A percentile compares a stretch with the other conserved stretches of the same genome.
Conservation (phyloP, 2,797 vertebrate genomes). For the Allobates femoralis region DNA sequence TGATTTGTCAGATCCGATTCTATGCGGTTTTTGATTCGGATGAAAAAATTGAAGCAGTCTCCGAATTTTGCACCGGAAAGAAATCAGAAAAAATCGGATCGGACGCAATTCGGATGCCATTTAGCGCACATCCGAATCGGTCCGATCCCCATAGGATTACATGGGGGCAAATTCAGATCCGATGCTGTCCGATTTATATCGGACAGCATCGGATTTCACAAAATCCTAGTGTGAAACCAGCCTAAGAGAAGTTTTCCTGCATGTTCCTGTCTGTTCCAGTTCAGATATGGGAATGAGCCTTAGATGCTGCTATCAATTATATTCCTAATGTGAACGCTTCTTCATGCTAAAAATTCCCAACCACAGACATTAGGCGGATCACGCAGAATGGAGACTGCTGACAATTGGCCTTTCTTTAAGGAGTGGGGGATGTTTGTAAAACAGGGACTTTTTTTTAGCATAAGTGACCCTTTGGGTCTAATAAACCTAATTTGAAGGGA, state of each 20-base stretch:
- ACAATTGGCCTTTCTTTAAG: constrained; percentile 8
- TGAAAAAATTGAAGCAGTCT: no score
- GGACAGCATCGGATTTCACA: no score
- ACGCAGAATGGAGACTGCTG: background rate
- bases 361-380: constrained; percentile 13
- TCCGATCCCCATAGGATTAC: no score
- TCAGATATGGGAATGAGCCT: background rate
- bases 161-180: no score
- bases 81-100: no score
- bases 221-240: no score
- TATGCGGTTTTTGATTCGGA: no score
- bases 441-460: constrained; percentile 13
- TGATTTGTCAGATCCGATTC: no score
- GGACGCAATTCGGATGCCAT: no score
- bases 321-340: background rate
- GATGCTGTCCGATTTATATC: no score
- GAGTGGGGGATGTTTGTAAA: background rate
- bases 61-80: no score
- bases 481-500: constrained; percentile 13
- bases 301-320: constrained; percentile 8
- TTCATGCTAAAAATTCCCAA: constrained; percentile 15
- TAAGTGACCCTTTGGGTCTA: constrained; percentile 25
- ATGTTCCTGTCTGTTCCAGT: background rate
- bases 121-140: no score
- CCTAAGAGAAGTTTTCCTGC: background rate